These are phyloP conservation scores for Polydrusus tereticollis DNA, from an alignment of 2,888 invertebrate species.

Conservation along the genomic window DNA sequence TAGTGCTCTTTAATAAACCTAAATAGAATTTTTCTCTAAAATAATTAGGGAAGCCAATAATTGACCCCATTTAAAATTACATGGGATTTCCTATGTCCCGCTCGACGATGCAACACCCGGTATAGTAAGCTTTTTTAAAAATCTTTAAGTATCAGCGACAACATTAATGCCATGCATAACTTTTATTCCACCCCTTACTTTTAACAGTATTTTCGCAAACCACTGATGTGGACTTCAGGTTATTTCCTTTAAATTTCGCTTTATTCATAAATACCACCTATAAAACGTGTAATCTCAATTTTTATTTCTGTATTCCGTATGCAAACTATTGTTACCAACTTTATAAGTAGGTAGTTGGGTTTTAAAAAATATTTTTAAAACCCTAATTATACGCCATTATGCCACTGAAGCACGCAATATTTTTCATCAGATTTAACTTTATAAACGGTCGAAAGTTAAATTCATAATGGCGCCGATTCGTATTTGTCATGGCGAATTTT, in stretches of 20 bases:
- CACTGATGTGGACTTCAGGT: background rate
- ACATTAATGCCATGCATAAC: no score
- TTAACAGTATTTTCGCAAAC: constrained; percentile 2
- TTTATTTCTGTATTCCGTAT: constrained; percentile 28
- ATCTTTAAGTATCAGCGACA: no score
- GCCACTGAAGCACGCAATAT: constrained; percentile 54
- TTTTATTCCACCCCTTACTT: background rate
- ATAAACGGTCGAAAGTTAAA: constrained; percentile 51
- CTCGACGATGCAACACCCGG: no score
- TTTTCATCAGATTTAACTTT: constrained; percentile 54
- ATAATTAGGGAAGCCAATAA: no score
- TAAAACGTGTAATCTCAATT: constrained; percentile 22
- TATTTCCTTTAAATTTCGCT: constrained; percentile 4
- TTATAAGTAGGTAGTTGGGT: constrained; percentile 29
- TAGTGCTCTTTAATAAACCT: no score
- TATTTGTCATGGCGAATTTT: background rate
- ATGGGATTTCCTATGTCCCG: no score
- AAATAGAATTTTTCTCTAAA: no score
- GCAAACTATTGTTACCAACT: constrained; percentile 33
- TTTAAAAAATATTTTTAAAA: constrained; percentile 44
- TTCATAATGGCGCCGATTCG: constrained; percentile 48
- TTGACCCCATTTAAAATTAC: no score
- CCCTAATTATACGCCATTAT: constrained; percentile 56
- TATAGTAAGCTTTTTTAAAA: no score
- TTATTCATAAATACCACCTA: constrained; percentile 22